Base-by-base conservation (phyloP, 2,797 vertebrate species). In the Sylvilagus floridanus region DNA sequence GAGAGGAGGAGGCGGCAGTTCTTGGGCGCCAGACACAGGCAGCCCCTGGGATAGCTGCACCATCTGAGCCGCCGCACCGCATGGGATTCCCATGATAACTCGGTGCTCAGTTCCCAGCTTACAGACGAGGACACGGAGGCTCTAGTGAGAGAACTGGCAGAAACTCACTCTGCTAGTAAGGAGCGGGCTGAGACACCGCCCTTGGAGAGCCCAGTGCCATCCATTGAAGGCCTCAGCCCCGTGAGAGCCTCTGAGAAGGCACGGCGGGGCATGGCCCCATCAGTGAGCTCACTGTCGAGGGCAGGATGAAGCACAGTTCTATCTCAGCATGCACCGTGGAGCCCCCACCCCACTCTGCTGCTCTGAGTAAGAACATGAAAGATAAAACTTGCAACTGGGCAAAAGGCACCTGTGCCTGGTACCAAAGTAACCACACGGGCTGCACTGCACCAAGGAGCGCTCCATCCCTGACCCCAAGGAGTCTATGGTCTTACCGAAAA, bases 121-220 rank as follows among this genome's bases (percentile, higher is more conserved):
- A 88, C 42, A 47, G 86, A 84, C 42, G 28, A 88, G 68, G 54
- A 94, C 87, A 83, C 47, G 24, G 71, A 89, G 52, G 77, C 60
- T 78, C 73, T 79, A 35, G 54, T 73, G 32, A 90, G 71, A 37
- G 17, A 77, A 71, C 17, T 62, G 35, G 4, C 75, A 82, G 60
- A 93, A 77, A 71, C 57, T 75, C n/a, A 37, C 30, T 85, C 75
- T 69, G n/a, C 50, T 77, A 77, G 54, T 78, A 78, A 83, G 3
- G 60, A 28, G 52, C 52, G 47, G 72, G 78, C 19, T 52, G 24
- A 92, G n/a, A 57, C 14, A 75, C 7, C 8, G 7, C 42, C 42
- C 42, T 42, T 8, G 42, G 42, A 42, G 42, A 42, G 42, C 42
- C 42, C 42, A 42, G 42, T 42, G 42, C 42, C 42, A 8, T 42